Base-by-base conservation (phyloP, 1,140 invertebrate species). In the Cydia splendana region DNA sequence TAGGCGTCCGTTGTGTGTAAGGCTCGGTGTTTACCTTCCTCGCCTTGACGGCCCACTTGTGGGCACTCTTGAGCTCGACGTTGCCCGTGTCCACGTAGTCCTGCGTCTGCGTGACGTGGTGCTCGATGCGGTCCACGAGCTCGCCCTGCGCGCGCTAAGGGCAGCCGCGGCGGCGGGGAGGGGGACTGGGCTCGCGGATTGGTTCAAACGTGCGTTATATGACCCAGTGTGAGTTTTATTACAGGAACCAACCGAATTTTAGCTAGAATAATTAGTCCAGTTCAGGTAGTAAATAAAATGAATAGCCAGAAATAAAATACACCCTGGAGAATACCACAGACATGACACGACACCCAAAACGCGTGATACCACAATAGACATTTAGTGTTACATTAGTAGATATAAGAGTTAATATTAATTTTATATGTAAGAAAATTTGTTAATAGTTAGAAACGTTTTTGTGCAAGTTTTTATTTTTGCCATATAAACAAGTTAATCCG, bases 71-170 rank as follows among this genome's bases (percentile, higher is more conserved):
- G 42, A 98, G 96, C 88, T 98, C 95, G 77, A 94, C 94, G 84
- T 96, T 96, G 77, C 97, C 97, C 74, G 95, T 94, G 88, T 96
- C 95, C 81, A 98, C 96, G 94, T 97, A 97, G 92, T 98, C 96
- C 81, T 88, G 90, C 78, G 97, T 96, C 89, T 96, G 95, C 82
- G 96, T 95, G 73, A 98, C 97, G 93, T 98, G 97, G 94, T 97
- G 97, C 94, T 98, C 98, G 92, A 98, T 98, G 87, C 97, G 94
- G 94, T 98, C 97, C 85, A 98, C 95, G 95, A 98, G 96, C 94
- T 98, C 97, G 87, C 97, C 97, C 97, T 98, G 91, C 88, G 88
- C 84, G 85, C 83, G 81, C 90, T 90, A 93, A 91, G 82, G 85
- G 82, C 81, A 80, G 83, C 85, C 87, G 87, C 89, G 89, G 86